Evolutionary conservation across 2,113 vertebrate species (phyloP).

Genomic region (Pelmatolapia mariae): DNA sequence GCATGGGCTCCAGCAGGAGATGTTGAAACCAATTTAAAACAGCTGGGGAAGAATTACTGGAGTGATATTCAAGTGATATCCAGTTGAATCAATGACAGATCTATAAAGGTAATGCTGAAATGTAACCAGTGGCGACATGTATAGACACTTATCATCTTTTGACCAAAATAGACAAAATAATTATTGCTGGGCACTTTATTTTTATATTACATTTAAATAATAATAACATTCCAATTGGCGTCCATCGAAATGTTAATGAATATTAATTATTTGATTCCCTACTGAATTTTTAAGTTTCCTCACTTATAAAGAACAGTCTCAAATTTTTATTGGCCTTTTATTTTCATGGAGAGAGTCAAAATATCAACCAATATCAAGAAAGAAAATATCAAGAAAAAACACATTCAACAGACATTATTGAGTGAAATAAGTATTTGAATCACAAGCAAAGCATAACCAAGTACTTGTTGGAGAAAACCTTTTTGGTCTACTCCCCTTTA

Average conservation of each 20-base stretch:
- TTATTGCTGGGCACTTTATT: neutral
- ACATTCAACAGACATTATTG: neutral
- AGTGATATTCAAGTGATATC: neutral
- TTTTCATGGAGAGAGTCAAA: neutral
- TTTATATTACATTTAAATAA: neutral
- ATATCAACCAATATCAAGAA: neutral
- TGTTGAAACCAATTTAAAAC: neutral
- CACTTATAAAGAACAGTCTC: neutral
- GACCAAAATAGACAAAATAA: neutral
- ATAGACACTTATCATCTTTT: neutral
- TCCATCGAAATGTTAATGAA: neutral
- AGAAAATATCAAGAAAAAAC: neutral
- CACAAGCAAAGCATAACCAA: neutral
- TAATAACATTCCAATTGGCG: neutral
- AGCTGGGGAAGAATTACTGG: neutral
- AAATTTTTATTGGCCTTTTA: neutral
- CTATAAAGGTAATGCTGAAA: neutral
- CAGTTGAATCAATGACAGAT: neutral
- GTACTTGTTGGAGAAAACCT: neutral
- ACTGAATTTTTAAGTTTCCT: neutral
- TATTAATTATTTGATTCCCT: neutral
- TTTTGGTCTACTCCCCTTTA: neutral
- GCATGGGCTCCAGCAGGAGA: neutral
- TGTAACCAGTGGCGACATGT: neutral
- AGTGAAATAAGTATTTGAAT: neutral